Evolutionary conservation across 2,888 invertebrate genomes (phyloP).

Genomic region (Dimorphilus gyrociliatus): DNA sequence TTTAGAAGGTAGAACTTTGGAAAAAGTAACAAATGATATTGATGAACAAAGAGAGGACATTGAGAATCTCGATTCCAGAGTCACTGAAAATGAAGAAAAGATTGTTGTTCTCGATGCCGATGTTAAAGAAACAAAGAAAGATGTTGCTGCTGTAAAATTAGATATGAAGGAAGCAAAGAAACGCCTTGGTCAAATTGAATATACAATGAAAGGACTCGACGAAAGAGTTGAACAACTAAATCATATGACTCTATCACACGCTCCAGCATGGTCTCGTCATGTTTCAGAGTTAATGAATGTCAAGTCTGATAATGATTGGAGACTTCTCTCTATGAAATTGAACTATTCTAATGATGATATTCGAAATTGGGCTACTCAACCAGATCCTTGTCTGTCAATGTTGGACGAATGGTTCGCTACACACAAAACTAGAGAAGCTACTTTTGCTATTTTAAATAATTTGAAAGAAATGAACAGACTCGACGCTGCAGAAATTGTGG

Average conservation of each 20-base stretch:
- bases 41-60: constrained; percentile 16
- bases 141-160: too few relatives aligned
- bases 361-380: constrained; percentile 24
- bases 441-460: constrained; percentile 19
- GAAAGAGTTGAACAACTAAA: too few relatives aligned
- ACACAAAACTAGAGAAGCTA: constrained; percentile 26
- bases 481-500: constrained; percentile 26
- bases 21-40: constrained; percentile 15
- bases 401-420: constrained; percentile 32
- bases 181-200: too few relatives aligned
- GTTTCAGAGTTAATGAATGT: constrained; percentile 26
- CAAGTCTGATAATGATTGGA: constrained; percentile 24
- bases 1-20: too few relatives aligned
- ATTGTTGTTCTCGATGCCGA: constrained; percentile 15
- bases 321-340: constrained; percentile 24
- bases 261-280: constrained; percentile 29
- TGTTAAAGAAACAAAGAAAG: too few relatives aligned
- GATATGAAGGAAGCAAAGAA: too few relatives aligned
- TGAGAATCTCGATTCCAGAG: constrained; percentile 15
- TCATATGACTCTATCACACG: constrained; percentile 30
- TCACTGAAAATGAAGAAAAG: constrained; percentile 15
- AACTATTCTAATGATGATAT: constrained; percentile 29
- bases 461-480: constrained; percentile 26
- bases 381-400: constrained; percentile 30
- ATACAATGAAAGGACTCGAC: too few relatives aligned